These are phyloP conservation scores for Panagrolaimus sp. DNA, from an alignment of 1,140 invertebrate genomes.

Conservation along the genomic window DNA sequence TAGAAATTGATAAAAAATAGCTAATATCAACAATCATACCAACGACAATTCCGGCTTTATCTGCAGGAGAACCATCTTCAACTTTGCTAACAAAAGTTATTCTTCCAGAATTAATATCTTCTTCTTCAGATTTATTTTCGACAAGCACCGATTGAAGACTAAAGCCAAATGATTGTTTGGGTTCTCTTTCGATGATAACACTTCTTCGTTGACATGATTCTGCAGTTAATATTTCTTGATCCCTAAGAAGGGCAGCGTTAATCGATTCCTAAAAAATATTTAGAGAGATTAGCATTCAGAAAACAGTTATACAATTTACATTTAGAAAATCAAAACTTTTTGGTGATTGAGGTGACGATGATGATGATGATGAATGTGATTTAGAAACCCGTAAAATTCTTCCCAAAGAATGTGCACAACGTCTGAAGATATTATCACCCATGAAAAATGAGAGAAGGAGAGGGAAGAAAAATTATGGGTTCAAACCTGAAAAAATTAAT, in stretches of 20 bases:
- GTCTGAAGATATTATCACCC: not conserved
- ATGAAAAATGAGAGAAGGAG: too few species aligned
- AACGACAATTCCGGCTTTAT: not conserved
- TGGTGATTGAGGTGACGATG: too few species aligned
- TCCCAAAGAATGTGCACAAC: not conserved
- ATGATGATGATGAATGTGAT: not conserved
- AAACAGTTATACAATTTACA: not conserved
- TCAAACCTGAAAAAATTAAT: too few species aligned
- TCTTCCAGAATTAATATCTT: not conserved
- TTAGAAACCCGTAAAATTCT: constrained; percentile 7
- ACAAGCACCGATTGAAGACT: constrained; percentile 6
- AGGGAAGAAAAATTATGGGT: too few species aligned
- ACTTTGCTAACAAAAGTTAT: constrained; percentile 15
- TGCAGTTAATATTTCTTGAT: constrained; percentile 10
- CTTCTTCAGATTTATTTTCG: not conserved
- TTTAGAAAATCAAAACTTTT: not conserved
- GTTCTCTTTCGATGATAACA: not conserved
- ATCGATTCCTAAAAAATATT: not conserved
- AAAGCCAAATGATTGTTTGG: not conserved
- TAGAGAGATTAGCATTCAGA: not conserved
- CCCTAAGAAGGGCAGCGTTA: not conserved
- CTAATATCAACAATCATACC: too few species aligned
- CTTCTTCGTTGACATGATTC: not conserved
- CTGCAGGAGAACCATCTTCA: not conserved
- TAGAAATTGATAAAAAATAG: not conserved